Percentiles rank a stretch among this genome's conserved stretches.
These are phyloP conservation scores for Phalera bucephala DNA, from an alignment of 2,888 invertebrate genomes.

Conservation along the genomic window DNA sequence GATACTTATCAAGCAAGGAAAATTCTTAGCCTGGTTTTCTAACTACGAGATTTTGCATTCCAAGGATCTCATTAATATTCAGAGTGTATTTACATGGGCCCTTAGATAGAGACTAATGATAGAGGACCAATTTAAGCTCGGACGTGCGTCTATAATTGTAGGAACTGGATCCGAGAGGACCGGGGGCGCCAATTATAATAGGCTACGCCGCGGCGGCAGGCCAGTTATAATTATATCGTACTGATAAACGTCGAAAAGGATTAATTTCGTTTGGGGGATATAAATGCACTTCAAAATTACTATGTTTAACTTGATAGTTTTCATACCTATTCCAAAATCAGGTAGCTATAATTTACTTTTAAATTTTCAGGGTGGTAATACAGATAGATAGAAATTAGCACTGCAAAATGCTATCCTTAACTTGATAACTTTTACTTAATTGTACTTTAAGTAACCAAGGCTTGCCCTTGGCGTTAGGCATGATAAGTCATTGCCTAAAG, in stretches of 20 bases:
- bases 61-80: constrained; percentile 59
- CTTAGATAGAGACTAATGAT: constrained; percentile 42
- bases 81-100: constrained; percentile 51
- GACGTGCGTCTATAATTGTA: constrained; percentile 51
- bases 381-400: no score
- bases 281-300: no score
- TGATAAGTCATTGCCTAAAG: no score
- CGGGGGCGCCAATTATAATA: constrained; percentile 49
- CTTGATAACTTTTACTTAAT: no score
- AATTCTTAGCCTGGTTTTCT: constrained; percentile 42
- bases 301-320: no score
- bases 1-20: constrained; percentile 34
- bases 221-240: constrained; percentile 46
- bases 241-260: constrained; percentile 55
- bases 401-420: no score
- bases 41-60: constrained; percentile 39
- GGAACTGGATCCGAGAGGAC: constrained; percentile 41
- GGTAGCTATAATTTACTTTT: no score
- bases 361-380: no score
- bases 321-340: no score
- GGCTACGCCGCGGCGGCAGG: constrained; percentile 28
- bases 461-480: no score
- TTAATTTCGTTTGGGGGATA: no score
- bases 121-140: constrained; percentile 39
- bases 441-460: no score